A percentile compares a stretch with the other conserved stretches of the same genome.
Conservation (phyloP, 2,888 invertebrate genomes). For the Hypomecis punctinalis region DNA sequence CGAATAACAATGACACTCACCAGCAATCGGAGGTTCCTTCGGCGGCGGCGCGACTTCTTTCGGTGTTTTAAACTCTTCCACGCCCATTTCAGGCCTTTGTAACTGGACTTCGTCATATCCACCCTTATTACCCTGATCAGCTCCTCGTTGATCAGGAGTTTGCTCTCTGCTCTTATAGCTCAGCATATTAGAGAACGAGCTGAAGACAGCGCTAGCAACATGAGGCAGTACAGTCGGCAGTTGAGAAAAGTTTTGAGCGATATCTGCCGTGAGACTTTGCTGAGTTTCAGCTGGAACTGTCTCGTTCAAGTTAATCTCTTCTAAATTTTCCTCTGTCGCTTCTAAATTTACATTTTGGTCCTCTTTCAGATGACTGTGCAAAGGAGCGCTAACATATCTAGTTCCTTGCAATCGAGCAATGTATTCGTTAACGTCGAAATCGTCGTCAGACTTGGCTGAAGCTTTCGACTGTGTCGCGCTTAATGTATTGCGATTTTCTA, state of each 20-base stretch:
- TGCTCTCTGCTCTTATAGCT: slow-evolving; percentile 71
- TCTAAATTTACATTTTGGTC: slow-evolving; percentile 81
- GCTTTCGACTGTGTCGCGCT: slow-evolving; percentile 57
- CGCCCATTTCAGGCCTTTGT: slow-evolving; percentile 51
- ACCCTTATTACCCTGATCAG: slow-evolving; percentile 18
- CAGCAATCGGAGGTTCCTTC: slow-evolving; percentile 64
- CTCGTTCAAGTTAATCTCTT: slow-evolving; percentile 75
- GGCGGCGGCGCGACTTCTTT: slow-evolving; percentile 70
- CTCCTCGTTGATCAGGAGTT: slow-evolving; percentile 59
- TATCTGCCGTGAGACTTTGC: slow-evolving; percentile 76
- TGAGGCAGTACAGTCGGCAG: slow-evolving; percentile 85
- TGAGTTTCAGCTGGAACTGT: slow-evolving; percentile 54
- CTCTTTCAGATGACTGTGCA: slow-evolving; percentile 71
- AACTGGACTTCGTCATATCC: slow-evolving; percentile 50
- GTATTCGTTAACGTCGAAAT: slow-evolving; percentile 81
- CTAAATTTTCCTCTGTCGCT: slow-evolving; percentile 69
- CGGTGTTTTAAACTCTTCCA: slow-evolving; percentile 50
- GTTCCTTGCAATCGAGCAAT: slow-evolving; percentile 78
- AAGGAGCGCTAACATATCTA: slow-evolving; percentile 75
- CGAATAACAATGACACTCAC: slow-evolving; percentile 54
- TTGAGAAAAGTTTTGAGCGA: slow-evolving; percentile 84
- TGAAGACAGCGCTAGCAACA: slow-evolving; percentile 87
- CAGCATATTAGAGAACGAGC: slow-evolving; percentile 85
- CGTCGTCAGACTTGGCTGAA: slow-evolving; percentile 66
- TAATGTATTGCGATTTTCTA: slow-evolving; percentile 37